phyloP scores from a whole-genome alignment of 2,888 invertebrate species.

The Teleiodes luculella region DNA sequence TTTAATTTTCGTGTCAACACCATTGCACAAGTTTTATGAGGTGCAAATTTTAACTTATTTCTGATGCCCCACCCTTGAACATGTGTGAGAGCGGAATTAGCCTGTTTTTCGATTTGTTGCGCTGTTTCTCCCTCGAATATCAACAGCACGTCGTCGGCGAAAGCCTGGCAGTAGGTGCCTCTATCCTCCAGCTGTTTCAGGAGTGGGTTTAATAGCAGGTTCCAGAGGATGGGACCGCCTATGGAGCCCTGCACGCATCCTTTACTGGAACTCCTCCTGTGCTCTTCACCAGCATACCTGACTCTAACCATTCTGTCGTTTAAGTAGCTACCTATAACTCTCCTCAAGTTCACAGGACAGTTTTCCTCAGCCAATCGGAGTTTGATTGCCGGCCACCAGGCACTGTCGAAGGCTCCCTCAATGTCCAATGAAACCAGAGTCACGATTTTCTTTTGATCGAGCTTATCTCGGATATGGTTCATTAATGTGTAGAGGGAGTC shows the following conservation, averaged over 20 bases:
- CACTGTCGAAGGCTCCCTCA: slow-evolving; percentile 19
- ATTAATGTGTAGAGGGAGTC: not conserved
- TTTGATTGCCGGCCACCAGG: slow-evolving; percentile 16
- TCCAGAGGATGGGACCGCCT: not conserved
- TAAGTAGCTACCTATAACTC: not conserved
- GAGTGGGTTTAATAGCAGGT: not conserved
- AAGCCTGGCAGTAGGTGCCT: too few relatives aligned
- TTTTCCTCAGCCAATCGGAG: not conserved
- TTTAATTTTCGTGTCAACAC: not conserved
- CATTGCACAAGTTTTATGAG: not conserved
- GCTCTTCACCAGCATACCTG: slow-evolving; percentile 3
- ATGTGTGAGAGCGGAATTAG: slow-evolving; percentile 10
- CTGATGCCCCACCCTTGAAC: slow-evolving; percentile 7
- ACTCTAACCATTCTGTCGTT: not conserved
- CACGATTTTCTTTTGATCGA: not conserved
- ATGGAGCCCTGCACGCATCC: slow-evolving; percentile 13
- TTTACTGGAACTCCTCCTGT: not conserved
- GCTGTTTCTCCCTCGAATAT: slow-evolving; percentile 11
- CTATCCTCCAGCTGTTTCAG: not conserved
- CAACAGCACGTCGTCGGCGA: not conserved
- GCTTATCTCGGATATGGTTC: not conserved
- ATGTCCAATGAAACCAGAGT: slow-evolving; percentile 13
- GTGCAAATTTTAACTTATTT: not conserved
- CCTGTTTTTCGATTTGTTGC: not conserved
- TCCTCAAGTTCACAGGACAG: not conserved